Base-by-base conservation (phyloP, 2,888 invertebrate species). In the Sinhomidia bicolor region DNA sequence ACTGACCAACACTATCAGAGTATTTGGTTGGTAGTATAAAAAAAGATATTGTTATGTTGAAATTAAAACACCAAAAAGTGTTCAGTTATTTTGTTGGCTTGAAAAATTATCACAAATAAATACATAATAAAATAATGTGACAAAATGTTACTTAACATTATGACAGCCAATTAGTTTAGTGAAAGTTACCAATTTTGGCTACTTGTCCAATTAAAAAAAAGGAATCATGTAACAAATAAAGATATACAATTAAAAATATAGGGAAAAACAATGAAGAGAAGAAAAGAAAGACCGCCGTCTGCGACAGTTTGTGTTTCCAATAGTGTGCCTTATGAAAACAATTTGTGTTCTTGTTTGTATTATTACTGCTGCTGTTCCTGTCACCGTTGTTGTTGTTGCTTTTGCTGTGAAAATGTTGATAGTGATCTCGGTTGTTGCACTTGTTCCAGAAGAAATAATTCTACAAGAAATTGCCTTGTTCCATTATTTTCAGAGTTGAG, bases 401-500 rank as follows among this genome's bases (percentile, higher is more conserved):
- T 47, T 76, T 47, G 51, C 14, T 51, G 76, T 23, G 51, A 51
- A 51, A n/a, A 76, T 76, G 76, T 47, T 76, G 76, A 51, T 26
- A 76, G 76, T 76, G 76, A n/a, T 7, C 41, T 10, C 20, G 17
- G 47, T n/a, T n/a, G n/a, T n/a, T n/a, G 26, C 32, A 71, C 44
- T 20, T 62, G 0, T 12, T 62, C 62, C 1, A n/a, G n/a, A n/a
- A n/a, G 26, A 29, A 9, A 26, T 76, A 76, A 76, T 26, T 0
- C 10, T n/a, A n/a, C n/a, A n/a, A 51, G 7, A 26, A 2, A 23
- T 51, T 76, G 17, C 47, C 76, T 71, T 71, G 17, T 20, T 20
- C 29, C 44, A 20, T 71, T 71, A 9, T 54, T 65, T 76, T 17
- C 80, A 91, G 91, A 90, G 88, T 88, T 89, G 89, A 87, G 90